phyloP scores from a whole-genome alignment of 2,113 vertebrate species.

The Takifugu bimaculatus region DNA sequence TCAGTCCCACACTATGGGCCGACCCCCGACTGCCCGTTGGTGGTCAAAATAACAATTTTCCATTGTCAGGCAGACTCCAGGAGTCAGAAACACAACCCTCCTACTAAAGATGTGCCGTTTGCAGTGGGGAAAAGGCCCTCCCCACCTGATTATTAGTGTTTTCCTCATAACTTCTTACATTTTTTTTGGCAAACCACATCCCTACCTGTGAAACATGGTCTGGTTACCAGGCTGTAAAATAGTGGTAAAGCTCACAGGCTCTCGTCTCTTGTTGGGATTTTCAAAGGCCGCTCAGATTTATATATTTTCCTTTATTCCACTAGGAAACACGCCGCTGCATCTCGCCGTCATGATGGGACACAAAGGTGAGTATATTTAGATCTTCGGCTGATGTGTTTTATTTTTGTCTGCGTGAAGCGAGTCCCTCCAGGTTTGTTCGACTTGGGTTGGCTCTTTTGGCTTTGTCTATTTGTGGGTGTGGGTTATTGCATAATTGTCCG shows the following conservation, averaged over 20 bases:
- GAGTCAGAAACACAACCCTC: no score
- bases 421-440: constrained; percentile 7
- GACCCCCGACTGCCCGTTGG: no score
- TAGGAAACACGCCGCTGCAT: constrained; percentile 97
- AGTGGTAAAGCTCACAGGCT: constrained; percentile 6
- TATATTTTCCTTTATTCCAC: constrained; percentile 36
- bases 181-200: constrained; percentile 5
- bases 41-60: no score
- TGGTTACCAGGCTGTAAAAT: constrained; percentile 20
- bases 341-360: constrained; percentile 98
- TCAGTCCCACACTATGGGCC: no score
- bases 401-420: background rate
- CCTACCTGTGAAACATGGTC: background rate
- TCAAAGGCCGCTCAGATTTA: constrained; percentile 3
- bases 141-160: constrained; percentile 1
- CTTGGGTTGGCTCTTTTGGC: constrained; percentile 1
- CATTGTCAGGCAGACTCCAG: no score
- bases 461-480: constrained; percentile 5
- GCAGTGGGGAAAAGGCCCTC: background rate
- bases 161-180: constrained; percentile 7
- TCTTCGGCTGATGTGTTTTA: background rate
- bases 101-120: background rate
- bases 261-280: constrained; percentile 8
- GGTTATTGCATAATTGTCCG: constrained; percentile 29
- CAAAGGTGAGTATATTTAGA: constrained; percentile 85